Evolutionary conservation across 1,140 invertebrate genomes (phyloP), one percentile per base, ranked within the genome.

Genomic region (Cherax quadricarinatus): DNA sequence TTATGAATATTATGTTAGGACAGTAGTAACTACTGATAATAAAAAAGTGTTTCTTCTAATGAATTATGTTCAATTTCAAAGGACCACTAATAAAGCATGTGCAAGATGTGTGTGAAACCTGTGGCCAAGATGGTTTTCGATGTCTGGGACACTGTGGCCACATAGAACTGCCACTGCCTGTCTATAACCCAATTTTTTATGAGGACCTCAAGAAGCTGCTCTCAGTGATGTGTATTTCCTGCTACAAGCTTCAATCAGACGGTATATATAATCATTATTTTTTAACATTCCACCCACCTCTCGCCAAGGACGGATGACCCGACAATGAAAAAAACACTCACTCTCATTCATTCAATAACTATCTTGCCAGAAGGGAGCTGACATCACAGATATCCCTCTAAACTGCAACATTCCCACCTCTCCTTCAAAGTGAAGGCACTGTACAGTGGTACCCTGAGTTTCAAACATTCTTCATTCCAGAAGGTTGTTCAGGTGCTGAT

Each of bases 131-230:
- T 92, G 94, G 96, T n/a, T 94, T 95, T 16, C 95, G 96, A 89
- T 99, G 99, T 95, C 96, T 97, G 1, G 99, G 99, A 5, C 99
- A 99, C 95, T 97, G 99, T 95, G 99, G 99, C 0, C 98, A 99
- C 94, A 99, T 99, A 92, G 97, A 97, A 91, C 95, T 99, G n/a
- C 98, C 98, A 4, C 95, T 99, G 5, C 97, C 98, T 10, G 97
- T 99, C 1, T 97, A 98, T 75, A 99, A 99, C 96, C 98, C 99
- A 5, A 94, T 99, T 57, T 98, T 98, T 94, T 97, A 98, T 81
- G 97, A 97, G 94, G 95, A 96, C 75, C 95, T 99, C 21, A 96
- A 96, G 91, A 96, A 95, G 0, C 94, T 98, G 24, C 95, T 98
- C 49, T 96, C 96, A 93, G 95, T 97, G 4, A 96, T 96, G 48